phyloP scores from a whole-genome alignment of 2,888 invertebrate genomes.

The Drosophila ustulata region DNA sequence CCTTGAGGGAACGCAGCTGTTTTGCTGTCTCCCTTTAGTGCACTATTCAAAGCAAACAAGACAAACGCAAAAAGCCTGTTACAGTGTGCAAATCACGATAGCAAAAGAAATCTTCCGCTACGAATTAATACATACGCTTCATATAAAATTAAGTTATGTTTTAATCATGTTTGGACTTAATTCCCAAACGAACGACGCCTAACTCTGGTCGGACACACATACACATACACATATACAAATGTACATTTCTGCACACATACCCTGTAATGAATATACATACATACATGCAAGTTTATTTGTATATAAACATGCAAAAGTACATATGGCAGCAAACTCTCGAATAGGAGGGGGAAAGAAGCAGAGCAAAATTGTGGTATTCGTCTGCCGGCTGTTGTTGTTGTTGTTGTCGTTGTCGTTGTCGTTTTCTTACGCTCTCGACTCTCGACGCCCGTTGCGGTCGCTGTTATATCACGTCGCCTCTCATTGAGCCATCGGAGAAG shows the following conservation, averaged over 20 bases:
- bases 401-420: conserved; percentile 2
- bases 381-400: conserved; percentile 38
- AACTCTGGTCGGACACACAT: background rate
- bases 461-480: conserved; percentile 33
- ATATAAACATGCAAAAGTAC: background rate
- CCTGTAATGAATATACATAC: conserved; percentile 4
- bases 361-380: conserved; percentile 4
- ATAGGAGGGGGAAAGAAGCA: conserved; percentile 16
- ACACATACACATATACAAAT: background rate
- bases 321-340: conserved; percentile 24
- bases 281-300: conserved; percentile 13
- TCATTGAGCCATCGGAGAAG: conserved; percentile 1
- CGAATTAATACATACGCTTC: conserved; percentile 6
- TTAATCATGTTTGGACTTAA: conserved; percentile 25
- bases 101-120: conserved; percentile 9
- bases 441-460: conserved; percentile 14
- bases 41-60: background rate
- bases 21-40: conserved; percentile 13
- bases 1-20: conserved; percentile 45
- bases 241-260: background rate
- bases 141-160: conserved; percentile 10
- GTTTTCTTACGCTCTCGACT: conserved; percentile 12
- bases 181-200: conserved; percentile 8
- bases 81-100: conserved; percentile 9
- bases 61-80: background rate